Conservation (phyloP, 2,797 vertebrate species). For the Telmatherina bonti region DNA sequence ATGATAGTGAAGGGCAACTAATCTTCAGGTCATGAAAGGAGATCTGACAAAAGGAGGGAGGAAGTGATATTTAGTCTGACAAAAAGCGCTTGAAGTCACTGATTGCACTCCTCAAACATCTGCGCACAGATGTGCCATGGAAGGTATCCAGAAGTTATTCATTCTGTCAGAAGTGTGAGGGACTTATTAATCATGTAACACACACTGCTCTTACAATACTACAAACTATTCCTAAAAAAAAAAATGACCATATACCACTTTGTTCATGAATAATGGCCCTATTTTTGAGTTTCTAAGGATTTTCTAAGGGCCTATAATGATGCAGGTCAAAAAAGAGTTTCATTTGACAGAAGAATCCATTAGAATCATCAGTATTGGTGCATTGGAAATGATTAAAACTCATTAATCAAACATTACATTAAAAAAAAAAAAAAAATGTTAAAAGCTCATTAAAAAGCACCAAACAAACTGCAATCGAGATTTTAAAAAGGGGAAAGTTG, state of each 20-base stretch:
- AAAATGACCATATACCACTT: not conserved
- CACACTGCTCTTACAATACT: not conserved
- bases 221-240: not conserved
- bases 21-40: not conserved
- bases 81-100: not conserved
- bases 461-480: too few species aligned
- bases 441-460: too few species aligned
- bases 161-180: slow-evolving; percentile 14
- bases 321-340: too few species aligned
- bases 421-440: too few species aligned
- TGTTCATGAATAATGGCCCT: slow-evolving; percentile 4
- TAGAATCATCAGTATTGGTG: too few species aligned
- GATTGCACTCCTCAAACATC: not conserved
- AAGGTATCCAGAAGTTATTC: not conserved
- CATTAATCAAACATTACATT: too few species aligned
- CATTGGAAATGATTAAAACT: too few species aligned
- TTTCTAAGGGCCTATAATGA: too few species aligned
- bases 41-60: not conserved
- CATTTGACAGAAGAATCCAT: too few species aligned
- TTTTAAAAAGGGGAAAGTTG: too few species aligned
- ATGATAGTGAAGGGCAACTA: not conserved
- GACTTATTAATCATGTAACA: slow-evolving; percentile 20
- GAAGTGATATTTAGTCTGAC: not conserved
- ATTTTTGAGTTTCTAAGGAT: too few species aligned
- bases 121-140: not conserved